Evolutionary conservation across 2,888 invertebrate genomes (phyloP).

Genomic region (Mellilla xanthometata): DNA sequence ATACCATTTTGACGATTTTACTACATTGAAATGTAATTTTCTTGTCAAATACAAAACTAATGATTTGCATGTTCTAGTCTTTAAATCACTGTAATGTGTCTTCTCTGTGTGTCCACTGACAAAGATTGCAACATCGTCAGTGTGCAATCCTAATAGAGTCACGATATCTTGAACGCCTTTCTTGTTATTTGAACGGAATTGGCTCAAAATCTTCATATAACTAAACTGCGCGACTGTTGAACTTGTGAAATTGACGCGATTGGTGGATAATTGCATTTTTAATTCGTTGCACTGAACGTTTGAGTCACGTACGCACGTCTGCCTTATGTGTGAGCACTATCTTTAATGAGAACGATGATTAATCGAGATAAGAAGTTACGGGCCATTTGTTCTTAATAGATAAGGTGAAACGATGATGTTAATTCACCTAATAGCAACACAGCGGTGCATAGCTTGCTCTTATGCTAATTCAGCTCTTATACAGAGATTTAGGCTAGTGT

Average conservation of each 20-base stretch:
- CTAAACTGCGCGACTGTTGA: slow-evolving; percentile 66
- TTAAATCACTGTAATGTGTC: slow-evolving; percentile 32
- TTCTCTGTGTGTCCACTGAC: slow-evolving; percentile 13
- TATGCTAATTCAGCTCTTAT: too few relatives aligned
- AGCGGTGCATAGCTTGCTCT: background rate
- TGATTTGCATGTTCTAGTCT: slow-evolving; percentile 7
- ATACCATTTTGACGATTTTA: slow-evolving; percentile 46
- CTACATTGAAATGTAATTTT: slow-evolving; percentile 40
- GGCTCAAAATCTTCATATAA: slow-evolving; percentile 66
- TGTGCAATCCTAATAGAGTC: slow-evolving; percentile 63
- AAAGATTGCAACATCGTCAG: slow-evolving; percentile 49
- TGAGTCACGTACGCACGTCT: slow-evolving; percentile 48
- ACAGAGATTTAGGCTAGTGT: too few relatives aligned
- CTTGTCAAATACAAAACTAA: slow-evolving; percentile 45
- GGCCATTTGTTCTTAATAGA: slow-evolving; percentile 54
- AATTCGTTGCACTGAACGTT: slow-evolving; percentile 18
- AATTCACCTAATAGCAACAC: slow-evolving; percentile 46
- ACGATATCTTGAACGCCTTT: slow-evolving; percentile 66
- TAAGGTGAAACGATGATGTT: slow-evolving; percentile 50
- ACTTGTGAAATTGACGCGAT: slow-evolving; percentile 66
- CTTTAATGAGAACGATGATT: slow-evolving; percentile 51
- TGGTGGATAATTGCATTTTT: slow-evolving; percentile 66
- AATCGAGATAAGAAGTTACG: slow-evolving; percentile 59
- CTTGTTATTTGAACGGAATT: slow-evolving; percentile 49
- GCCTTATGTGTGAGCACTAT: slow-evolving; percentile 41